phyloP scores from a whole-genome alignment of 2,888 invertebrate species.

The Zaprionus bogoriensis region DNA sequence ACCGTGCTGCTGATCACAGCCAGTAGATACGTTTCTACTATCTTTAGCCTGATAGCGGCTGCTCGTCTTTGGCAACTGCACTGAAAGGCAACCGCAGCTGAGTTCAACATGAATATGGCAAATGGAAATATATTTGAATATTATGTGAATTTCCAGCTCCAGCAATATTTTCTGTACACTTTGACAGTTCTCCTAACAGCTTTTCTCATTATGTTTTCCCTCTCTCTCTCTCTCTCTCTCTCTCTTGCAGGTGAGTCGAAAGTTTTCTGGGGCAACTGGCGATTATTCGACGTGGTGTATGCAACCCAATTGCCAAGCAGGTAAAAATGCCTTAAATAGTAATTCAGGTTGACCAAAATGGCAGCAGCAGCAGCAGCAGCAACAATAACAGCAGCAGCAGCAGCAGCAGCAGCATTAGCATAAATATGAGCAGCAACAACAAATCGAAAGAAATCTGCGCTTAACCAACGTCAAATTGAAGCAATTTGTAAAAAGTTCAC shows the following conservation, averaged over 20 bases:
- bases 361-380: conserved; percentile 12
- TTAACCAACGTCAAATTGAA: conserved; percentile 47
- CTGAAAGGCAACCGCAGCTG: too few relatives aligned
- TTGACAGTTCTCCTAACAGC: conserved; percentile 1
- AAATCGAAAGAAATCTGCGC: conserved; percentile 22
- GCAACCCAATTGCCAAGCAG: conserved; percentile 38
- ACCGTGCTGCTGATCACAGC: background rate
- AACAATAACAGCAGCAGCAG: conserved; percentile 15
- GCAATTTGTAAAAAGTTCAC: conserved; percentile 56
- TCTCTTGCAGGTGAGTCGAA: conserved; percentile 62
- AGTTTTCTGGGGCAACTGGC: conserved; percentile 26
- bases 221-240: conserved; percentile 6
- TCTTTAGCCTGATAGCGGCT: too few relatives aligned
- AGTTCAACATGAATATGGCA: too few relatives aligned
- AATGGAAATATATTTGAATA: background rate
- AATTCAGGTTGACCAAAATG: conserved; percentile 44
- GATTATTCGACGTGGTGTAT: conserved; percentile 27
- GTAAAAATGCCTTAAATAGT: conserved; percentile 58
- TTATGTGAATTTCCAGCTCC: background rate
- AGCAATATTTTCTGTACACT: background rate
- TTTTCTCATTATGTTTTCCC: conserved; percentile 5
- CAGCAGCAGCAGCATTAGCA: conserved; percentile 26
- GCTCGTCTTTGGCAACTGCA: too few relatives aligned
- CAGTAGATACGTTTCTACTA: background rate
- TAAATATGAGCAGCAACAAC: conserved; percentile 28